phyloP scores from a whole-genome alignment of 1,140 invertebrate species.

The Triops longicaudatus region DNA sequence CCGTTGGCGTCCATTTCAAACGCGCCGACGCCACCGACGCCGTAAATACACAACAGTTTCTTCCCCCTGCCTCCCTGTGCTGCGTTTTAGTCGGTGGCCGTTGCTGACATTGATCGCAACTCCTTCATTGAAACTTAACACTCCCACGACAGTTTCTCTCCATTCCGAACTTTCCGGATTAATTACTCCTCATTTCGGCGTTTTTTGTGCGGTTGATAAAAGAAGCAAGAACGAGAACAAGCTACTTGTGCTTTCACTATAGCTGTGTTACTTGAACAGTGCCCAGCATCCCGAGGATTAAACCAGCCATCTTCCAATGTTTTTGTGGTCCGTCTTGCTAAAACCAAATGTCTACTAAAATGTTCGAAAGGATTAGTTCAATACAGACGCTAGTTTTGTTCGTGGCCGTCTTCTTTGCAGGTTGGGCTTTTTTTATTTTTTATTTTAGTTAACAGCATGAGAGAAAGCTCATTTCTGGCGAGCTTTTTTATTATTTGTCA shows the following conservation, averaged over 20 bases:
- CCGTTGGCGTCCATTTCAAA: background rate
- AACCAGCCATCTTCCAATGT: background rate
- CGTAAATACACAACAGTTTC: background rate
- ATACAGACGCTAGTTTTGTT: background rate
- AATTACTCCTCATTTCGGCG: background rate
- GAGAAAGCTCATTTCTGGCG: too few relatives aligned
- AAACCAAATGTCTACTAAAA: background rate
- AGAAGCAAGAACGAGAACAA: background rate
- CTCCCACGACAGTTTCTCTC: background rate
- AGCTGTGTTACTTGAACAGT: background rate
- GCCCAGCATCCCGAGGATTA: background rate
- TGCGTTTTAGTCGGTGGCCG: slow-evolving; percentile 1
- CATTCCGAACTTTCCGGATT: background rate
- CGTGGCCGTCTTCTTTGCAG: background rate
- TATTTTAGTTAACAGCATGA: too few relatives aligned
- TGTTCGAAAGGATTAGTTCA: background rate
- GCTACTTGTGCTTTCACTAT: background rate
- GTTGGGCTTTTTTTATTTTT: background rate
- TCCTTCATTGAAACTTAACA: background rate
- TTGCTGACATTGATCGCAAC: slow-evolving; percentile 11
- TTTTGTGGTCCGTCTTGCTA: background rate
- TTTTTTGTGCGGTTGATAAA: background rate
- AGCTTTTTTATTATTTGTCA: background rate
- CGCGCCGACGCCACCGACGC: slow-evolving; percentile 2
- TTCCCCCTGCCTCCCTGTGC: background rate